Percentiles rank a stretch among this genome's conserved stretches.
Evolutionary conservation across 2,797 vertebrate genomes (phyloP).

Genomic region (Notolepis coatsorum): DNA sequence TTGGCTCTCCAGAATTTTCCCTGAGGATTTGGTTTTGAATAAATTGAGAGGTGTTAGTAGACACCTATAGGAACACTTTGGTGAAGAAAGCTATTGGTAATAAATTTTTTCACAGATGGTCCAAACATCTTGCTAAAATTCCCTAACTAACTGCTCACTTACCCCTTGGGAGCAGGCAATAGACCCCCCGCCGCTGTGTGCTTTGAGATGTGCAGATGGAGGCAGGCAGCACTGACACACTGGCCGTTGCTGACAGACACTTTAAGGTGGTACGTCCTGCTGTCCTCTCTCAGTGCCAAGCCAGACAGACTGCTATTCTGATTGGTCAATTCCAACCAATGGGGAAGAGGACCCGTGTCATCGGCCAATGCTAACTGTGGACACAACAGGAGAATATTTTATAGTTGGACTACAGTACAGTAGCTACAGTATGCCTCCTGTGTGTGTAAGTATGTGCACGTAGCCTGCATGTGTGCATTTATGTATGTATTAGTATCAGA

Average conservation of each 20-base stretch:
- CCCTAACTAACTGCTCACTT: not conserved
- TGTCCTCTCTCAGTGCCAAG: conserved; percentile 55
- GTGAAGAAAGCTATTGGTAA: no score
- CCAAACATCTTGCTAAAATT: no score
- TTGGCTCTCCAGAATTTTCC: no score
- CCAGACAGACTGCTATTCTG: conserved; percentile 36
- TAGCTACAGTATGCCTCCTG: no score
- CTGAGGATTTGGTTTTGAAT: no score
- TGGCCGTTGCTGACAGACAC: conserved; percentile 16
- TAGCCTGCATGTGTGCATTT: no score
- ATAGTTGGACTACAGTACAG: not conserved
- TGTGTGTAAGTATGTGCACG: not conserved
- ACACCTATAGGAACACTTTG: no score
- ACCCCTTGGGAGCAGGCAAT: not conserved
- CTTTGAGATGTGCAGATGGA: conserved; percentile 46
- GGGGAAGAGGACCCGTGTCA: conserved; percentile 40
- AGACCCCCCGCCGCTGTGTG: not conserved
- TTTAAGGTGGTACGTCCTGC: conserved; percentile 37
- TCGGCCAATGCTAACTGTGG: conserved; percentile 56
- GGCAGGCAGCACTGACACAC: not conserved
- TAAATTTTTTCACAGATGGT: no score
- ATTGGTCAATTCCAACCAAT: conserved; percentile 57
- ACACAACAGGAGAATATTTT: not conserved
- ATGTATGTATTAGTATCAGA: not conserved
- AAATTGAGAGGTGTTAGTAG: no score